phyloP scores from a whole-genome alignment of 2,797 vertebrate genomes.

The Eremophila alpestris region DNA sequence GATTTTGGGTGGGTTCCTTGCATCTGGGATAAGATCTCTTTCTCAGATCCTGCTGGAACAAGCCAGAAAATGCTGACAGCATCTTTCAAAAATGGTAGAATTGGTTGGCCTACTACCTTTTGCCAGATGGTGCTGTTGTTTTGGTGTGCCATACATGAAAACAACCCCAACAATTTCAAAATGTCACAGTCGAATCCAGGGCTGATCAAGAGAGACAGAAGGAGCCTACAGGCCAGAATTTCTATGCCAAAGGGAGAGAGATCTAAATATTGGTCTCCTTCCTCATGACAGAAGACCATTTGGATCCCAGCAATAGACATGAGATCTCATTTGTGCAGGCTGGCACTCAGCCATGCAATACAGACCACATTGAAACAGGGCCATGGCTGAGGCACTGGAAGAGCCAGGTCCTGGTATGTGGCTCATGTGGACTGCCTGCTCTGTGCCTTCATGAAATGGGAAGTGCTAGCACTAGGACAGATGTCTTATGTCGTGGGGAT shows the following conservation, averaged over 20 bases:
- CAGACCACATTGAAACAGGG: background rate
- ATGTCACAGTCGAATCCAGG: background rate
- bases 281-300: background rate
- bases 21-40: background rate
- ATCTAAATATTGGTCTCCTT: background rate
- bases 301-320: background rate
- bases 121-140: background rate
- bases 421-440: background rate
- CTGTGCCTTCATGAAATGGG: background rate
- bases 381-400: background rate
- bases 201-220: background rate
- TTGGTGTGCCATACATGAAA: background rate
- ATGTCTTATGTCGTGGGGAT: background rate
- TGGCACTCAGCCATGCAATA: background rate
- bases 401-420: background rate
- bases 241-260: background rate
- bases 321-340: background rate
- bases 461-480: background rate
- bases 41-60: background rate
- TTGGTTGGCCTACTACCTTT: background rate
- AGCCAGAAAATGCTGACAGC: background rate
- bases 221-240: background rate
- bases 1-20: background rate
- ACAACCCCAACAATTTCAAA: background rate
- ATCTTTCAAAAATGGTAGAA: background rate